Conservation (phyloP, 2,113 vertebrate genomes). For the Sterna hirundo region DNA sequence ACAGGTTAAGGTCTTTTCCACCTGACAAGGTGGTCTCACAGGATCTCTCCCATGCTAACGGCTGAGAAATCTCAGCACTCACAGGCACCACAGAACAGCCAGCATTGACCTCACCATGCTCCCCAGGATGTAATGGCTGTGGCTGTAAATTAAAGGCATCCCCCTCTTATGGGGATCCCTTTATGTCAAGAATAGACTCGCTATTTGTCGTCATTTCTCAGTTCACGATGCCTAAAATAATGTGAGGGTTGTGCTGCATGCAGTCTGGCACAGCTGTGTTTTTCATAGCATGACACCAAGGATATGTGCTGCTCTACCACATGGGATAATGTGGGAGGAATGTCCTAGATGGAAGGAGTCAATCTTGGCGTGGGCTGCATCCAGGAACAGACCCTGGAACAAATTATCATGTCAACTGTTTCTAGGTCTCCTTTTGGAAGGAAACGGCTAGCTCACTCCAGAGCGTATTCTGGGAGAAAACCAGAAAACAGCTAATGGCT, state of each 20-base stretch:
- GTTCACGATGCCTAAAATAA: not conserved
- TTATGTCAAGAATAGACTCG: not conserved
- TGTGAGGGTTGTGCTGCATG: not conserved
- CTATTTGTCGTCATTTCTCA: not conserved
- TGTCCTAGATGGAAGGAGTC: slow-evolving; percentile 19
- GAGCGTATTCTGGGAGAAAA: not conserved
- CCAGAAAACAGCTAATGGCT: not conserved
- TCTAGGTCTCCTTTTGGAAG: not conserved
- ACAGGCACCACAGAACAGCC: not conserved
- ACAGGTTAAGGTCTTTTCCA: not conserved
- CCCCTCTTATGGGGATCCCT: not conserved
- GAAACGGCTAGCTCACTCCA: not conserved
- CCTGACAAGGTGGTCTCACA: not conserved
- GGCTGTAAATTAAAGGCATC: not conserved
- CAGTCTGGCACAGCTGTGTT: slow-evolving; percentile 15
- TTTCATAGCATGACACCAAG: slow-evolving; percentile 38
- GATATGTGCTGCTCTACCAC: not conserved
- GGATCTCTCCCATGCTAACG: not conserved
- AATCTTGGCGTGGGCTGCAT: not conserved
- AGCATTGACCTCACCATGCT: not conserved
- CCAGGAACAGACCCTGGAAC: slow-evolving; percentile 46
- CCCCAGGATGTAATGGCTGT: not conserved
- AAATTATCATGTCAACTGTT: not conserved
- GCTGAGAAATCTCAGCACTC: not conserved
- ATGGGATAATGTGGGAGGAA: slow-evolving; percentile 31